Conservation (phyloP, 2,113 vertebrate species). For the Acrocephalus arundinaceus region DNA sequence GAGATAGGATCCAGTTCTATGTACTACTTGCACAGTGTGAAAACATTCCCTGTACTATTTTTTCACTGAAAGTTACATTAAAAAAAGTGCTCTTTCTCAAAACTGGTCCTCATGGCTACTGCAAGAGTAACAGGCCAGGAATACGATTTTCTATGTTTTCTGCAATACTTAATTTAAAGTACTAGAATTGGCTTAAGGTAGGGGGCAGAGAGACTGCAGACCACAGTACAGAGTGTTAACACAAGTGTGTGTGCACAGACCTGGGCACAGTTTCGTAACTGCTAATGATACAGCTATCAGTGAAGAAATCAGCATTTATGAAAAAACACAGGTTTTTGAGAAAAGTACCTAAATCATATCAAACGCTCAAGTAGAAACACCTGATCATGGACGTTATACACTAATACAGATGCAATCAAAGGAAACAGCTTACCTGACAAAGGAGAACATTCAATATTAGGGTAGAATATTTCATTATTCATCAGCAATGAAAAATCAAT, state of each 20-base stretch:
- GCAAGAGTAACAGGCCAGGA: not conserved
- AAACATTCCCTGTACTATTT: not conserved
- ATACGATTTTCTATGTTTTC: not conserved
- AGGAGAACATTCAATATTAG: not conserved
- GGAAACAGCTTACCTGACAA: not conserved
- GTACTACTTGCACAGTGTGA: not conserved
- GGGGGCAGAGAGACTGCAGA: not conserved
- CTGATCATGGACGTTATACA: not conserved
- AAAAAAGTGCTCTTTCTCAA: not conserved
- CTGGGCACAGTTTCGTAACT: not conserved
- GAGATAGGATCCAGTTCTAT: not conserved
- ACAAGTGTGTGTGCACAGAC: not conserved
- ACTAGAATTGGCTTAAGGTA: not conserved
- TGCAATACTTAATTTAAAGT: not conserved
- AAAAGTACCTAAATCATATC: not conserved
- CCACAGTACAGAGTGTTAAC: not conserved
- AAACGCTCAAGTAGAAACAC: not conserved
- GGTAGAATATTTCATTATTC: not conserved
- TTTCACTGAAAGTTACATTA: not conserved
- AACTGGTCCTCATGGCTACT: not conserved
- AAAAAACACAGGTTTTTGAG: not conserved
- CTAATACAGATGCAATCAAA: not conserved
- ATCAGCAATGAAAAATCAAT: not conserved
- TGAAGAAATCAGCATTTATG: not conserved
- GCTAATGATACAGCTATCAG: not conserved